Evolutionary conservation across 2,797 vertebrate species (phyloP), one percentile per base, ranked within the genome.

Genomic region (Clangula hyemalis): DNA sequence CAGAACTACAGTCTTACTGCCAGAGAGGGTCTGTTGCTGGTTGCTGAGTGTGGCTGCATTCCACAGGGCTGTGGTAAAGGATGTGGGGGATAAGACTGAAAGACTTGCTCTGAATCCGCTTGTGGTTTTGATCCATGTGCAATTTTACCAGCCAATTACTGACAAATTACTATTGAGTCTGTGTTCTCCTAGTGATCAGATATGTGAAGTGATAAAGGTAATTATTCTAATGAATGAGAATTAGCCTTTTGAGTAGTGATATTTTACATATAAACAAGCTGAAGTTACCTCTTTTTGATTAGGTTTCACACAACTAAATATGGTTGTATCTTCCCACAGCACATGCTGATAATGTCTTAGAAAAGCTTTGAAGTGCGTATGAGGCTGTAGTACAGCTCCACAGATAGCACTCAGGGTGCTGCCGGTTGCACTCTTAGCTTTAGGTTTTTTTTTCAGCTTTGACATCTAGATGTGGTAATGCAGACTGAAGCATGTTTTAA

Each of bases 381-480:
- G 92, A 92, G 92, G 93, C 93, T 96, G 92, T 82, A 92, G 38
- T 75, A 27, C 91, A 80, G 77, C 84, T 93, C 93, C 81, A 53
- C 90, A 95, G 87, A 66, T 43, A 90, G 66, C 85, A 61, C 87
- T 87, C 89, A 79, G 89, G 85, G 47, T 90, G 91, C 93, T 95
- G 92, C 93, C 5, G 0, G 11, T 76, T 74, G 36, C 41, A 13
- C 58, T 32, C 94, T 56, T 30, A 45, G 21, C 69, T 51, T 28
- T 6, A 1, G 27, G 15, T 66, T 30, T 56, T 76, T 64, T 5
- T 20, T 71, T 79, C 87, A 94, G 65, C 85, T 93, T 93, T 95
- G 51, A 91, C 91, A 92, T 88, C 86, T 90, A 88, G 62, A 53
- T 61, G 11, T 28, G 7, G 24, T 45, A 43, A 38, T 51, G 34